phyloP scores from a whole-genome alignment of 2,888 invertebrate genomes.

The Mythimna ferrago region DNA sequence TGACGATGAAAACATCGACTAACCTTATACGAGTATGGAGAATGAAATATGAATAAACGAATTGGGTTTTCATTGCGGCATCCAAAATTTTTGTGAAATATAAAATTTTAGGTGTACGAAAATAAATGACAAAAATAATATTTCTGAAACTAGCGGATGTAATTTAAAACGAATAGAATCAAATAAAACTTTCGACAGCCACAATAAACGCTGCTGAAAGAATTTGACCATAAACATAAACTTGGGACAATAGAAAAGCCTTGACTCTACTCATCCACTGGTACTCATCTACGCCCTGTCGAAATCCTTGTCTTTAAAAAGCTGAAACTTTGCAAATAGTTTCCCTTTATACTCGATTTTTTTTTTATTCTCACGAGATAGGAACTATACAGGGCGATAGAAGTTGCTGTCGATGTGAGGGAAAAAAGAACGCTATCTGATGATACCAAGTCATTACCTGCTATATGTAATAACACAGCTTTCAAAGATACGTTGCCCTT shows the following conservation, averaged over 20 bases:
- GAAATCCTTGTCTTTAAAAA: neutral
- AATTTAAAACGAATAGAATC: neutral
- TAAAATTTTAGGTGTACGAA: constrained; percentile 1
- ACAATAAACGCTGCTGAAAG: neutral
- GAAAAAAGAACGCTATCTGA: neutral
- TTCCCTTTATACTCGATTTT: neutral
- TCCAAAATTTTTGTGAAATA: neutral
- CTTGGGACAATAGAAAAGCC: neutral
- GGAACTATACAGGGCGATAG: neutral
- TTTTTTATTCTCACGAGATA: neutral
- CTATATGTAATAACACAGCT: too few species aligned
- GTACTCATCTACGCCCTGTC: neutral
- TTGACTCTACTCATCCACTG: neutral
- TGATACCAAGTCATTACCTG: neutral
- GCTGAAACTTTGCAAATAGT: neutral
- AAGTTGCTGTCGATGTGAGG: neutral
- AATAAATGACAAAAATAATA: constrained; percentile 7
- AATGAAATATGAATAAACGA: constrained; percentile 24
- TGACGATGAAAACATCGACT: constrained; percentile 15
- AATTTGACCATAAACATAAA: neutral
- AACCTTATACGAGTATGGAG: constrained; percentile 1
- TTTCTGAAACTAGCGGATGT: constrained; percentile 1
- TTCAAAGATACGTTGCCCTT: neutral
- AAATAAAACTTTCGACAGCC: neutral
- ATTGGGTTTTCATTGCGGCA: constrained; percentile 14